Base-by-base conservation (phyloP, 2,888 invertebrate species). In the Drosophila melanocephala region DNA sequence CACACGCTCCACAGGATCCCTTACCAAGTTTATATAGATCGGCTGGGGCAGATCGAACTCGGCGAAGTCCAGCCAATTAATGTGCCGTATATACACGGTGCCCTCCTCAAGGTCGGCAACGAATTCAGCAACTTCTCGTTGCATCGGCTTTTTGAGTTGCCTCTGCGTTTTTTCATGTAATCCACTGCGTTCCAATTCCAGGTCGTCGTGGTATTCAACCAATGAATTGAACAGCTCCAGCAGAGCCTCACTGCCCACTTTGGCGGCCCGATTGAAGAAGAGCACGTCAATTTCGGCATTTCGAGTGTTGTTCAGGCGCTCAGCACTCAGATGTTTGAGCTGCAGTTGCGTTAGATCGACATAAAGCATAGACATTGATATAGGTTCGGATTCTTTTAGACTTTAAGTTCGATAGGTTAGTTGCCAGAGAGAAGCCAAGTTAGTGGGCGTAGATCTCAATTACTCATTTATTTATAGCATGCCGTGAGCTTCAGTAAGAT, bases 211-310 rank as follows among this genome's bases (percentile, higher is more conserved):
- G 26, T 72, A 80, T 9, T 67, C 67, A 37, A 78, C 85, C 53
- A 92, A 55, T 2, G 79, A 65, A 2, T 65, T 70, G 28, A 92
- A 78, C 1, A 93, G 77, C 92, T 97, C 97, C 96, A 98, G 97
- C 91, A 98, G 95, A 5, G 97, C 97, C 94, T 97, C 97, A 65
- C 97, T 97, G 72, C 98, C 98, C 57, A 97, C 97, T 94, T 98
- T 98, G n/a, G 98, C 97, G 59, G 97, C 97, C 16, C 98, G 95
- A 94, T 98, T 98, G 94, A 98, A 98, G 94, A 98, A 97, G 53
- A 98, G 92, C 22, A 97, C 94, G 52, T 97, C 95, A 32, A 95
- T 95, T 64, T 95, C 95, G 0, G 97, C 96, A 60, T 96, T 95
- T 32, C 95, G 95, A 1, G 97, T 97, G 92, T 97, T 97, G 94